Evolutionary conservation across 2,797 vertebrate genomes (phyloP).

Genomic region (Sebastes oblongus): DNA sequence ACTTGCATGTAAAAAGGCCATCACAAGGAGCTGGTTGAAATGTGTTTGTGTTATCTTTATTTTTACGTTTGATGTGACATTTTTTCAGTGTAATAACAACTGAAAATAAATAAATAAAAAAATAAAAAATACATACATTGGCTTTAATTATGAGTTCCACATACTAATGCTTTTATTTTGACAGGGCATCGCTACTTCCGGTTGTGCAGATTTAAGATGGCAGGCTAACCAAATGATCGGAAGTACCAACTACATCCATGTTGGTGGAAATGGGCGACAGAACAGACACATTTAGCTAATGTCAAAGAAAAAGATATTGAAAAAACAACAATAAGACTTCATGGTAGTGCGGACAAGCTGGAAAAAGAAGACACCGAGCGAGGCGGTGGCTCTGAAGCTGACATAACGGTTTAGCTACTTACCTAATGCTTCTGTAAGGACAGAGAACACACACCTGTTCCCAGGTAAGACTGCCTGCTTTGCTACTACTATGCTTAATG

Average conservation of each 20-base stretch:
- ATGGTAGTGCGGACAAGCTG: background rate
- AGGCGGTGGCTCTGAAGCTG: background rate
- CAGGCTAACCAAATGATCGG: background rate
- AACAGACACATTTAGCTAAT: background rate
- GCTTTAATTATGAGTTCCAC: background rate
- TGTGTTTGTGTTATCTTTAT: no score
- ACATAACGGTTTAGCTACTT: background rate
- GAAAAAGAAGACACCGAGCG: accelerated
- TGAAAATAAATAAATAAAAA: no score
- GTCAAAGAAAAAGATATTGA: background rate
- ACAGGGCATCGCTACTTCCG: background rate
- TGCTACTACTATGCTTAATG: background rate
- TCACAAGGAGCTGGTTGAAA: no score
- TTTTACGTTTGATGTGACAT: no score
- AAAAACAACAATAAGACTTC: background rate
- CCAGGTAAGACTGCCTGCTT: background rate
- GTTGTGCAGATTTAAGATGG: background rate
- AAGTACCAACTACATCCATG: background rate
- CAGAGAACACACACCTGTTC: no score
- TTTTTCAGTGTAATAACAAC: no score
- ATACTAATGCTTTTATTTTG: background rate
- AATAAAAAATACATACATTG: background rate
- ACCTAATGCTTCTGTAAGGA: no score
- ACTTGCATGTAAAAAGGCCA: no score
- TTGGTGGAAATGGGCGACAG: background rate